A percentile compares a stretch with the other conserved stretches of the same genome.
Conservation (phyloP, 2,888 invertebrate genomes). For the Spisula subtruncata region DNA sequence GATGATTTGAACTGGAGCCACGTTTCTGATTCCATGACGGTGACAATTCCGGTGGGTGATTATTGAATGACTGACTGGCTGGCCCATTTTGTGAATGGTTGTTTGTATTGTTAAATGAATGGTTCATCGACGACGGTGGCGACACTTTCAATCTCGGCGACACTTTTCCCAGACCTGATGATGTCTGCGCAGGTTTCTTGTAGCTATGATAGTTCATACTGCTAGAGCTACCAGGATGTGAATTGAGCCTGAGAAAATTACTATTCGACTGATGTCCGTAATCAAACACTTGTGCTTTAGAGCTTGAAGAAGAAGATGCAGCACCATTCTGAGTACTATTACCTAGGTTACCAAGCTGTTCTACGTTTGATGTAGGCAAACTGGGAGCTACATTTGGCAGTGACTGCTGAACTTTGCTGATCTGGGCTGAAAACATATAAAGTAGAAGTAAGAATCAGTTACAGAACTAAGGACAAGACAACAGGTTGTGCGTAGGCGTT, state of each 20-base stretch:
- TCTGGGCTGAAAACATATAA: slow-evolving; percentile 53
- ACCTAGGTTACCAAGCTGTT: slow-evolving; percentile 31
- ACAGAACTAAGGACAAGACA: no score
- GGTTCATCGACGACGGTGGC: slow-evolving; percentile 33
- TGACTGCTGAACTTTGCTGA: slow-evolving; percentile 66
- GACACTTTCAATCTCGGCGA: slow-evolving; percentile 50
- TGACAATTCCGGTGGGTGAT: slow-evolving; percentile 51
- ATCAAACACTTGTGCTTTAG: slow-evolving; percentile 66
- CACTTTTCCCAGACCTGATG: slow-evolving; percentile 46
- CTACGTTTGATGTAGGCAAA: slow-evolving; percentile 22
- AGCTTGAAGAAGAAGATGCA: background rate
- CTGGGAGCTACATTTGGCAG: slow-evolving; percentile 47
- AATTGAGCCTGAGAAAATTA: slow-evolving; percentile 65
- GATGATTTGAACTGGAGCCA: slow-evolving; percentile 38
- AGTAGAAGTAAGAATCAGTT: no score
- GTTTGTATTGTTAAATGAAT: slow-evolving; percentile 39
- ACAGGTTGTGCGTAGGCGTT: no score
- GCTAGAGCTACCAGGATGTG: slow-evolving; percentile 58
- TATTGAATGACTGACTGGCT: slow-evolving; percentile 51
- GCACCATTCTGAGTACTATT: slow-evolving; percentile 43
- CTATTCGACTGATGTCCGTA: slow-evolving; percentile 65
- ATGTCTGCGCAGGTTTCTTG: slow-evolving; percentile 44
- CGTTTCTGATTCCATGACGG: slow-evolving; percentile 62
- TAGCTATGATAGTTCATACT: slow-evolving; percentile 52
- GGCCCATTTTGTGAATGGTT: slow-evolving; percentile 47